Base-by-base conservation (phyloP, 2,888 invertebrate genomes). In the Lysandra bellargus region DNA sequence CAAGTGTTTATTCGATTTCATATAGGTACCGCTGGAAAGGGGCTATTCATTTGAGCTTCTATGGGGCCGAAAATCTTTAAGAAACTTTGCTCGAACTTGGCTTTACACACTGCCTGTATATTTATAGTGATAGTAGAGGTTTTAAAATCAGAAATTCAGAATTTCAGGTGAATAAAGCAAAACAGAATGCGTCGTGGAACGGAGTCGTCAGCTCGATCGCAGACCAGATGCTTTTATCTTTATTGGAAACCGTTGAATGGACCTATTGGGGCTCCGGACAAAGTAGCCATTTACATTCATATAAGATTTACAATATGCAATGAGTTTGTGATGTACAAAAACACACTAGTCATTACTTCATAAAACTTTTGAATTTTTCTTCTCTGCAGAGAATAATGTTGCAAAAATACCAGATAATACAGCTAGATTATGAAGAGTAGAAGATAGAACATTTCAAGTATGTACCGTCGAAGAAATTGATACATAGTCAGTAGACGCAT, bases 201-300 rank as follows among this genome's bases (percentile, higher is more conserved):
- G 17, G 33, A 76, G 76, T 57, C 53, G 76, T 14, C 30, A 76
- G 76, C 33, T 30, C 49, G 49, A 75, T 53, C 49, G 49, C 30
- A 53, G 53, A 53, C 76, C 30, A 53, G 30, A 76, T 33, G 53
- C 76, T 76, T 76, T 76, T 76, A 76, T 76, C 53, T 76, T 76
- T 76, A 76, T 76, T 76, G 76, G 76, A 76, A 76, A 57, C 76
- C 33, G 76, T 76, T 76, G 76, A 76, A 76, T 76, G 57, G 57
- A 17, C 30, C 76, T 49, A 76, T 76, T 76, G 57, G 74, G 33
- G 23, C 30, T 76, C 23, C 53, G 33, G 57, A 76, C 76, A 76
- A 76, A 53, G 76, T 57, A 53, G 30, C 23, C 53, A 57, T 76
- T 76, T 76, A 75, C 49, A 76, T 76, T 76, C 53, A 76, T 57